Conservation (phyloP, 2,888 invertebrate genomes). For the Rhingia campestris region DNA sequence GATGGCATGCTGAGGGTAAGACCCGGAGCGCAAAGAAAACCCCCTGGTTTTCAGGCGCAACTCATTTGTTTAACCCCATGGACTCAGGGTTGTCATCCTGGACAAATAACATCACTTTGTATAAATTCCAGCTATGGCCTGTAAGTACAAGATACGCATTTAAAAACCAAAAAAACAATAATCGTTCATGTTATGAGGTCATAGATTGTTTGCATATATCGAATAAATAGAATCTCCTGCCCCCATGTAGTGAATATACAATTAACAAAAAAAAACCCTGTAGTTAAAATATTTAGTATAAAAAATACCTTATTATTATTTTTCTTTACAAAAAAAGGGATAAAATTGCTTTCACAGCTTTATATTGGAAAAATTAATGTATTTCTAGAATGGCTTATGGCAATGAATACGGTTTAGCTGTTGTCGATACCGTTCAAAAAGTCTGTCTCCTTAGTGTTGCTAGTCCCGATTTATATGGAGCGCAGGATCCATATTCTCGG, state of each 20-base stretch:
- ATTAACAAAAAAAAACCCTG: slow-evolving; percentile 16
- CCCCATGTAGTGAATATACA: slow-evolving; percentile 18
- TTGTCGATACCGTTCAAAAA: slow-evolving; percentile 96
- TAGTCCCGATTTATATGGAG: slow-evolving; percentile 95
- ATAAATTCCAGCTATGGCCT: slow-evolving; percentile 98
- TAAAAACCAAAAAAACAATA: background rate
- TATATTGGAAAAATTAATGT: slow-evolving; percentile 74
- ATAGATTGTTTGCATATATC: slow-evolving; percentile 67
- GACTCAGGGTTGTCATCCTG: slow-evolving; percentile 90
- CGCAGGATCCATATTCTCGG: slow-evolving; percentile 93
- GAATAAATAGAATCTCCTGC: slow-evolving; percentile 64
- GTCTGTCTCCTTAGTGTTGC: slow-evolving; percentile 93
- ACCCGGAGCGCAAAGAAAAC: slow-evolving; percentile 91
- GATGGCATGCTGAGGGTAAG: slow-evolving; percentile 87
- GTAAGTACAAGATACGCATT: slow-evolving; percentile 85
- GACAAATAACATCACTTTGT: slow-evolving; percentile 93
- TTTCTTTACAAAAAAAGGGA: slow-evolving; percentile 33
- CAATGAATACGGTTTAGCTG: slow-evolving; percentile 96
- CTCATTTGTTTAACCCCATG: slow-evolving; percentile 96
- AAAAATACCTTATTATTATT: slow-evolving; percentile 17
- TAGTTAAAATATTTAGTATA: slow-evolving; percentile 31
- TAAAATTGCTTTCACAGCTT: slow-evolving; percentile 70
- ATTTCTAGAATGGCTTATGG: slow-evolving; percentile 95
- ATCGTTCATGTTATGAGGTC: slow-evolving; percentile 62
- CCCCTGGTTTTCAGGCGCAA: slow-evolving; percentile 98